phyloP scores from a whole-genome alignment of 2,888 invertebrate species.

The Papilio demoleus region DNA sequence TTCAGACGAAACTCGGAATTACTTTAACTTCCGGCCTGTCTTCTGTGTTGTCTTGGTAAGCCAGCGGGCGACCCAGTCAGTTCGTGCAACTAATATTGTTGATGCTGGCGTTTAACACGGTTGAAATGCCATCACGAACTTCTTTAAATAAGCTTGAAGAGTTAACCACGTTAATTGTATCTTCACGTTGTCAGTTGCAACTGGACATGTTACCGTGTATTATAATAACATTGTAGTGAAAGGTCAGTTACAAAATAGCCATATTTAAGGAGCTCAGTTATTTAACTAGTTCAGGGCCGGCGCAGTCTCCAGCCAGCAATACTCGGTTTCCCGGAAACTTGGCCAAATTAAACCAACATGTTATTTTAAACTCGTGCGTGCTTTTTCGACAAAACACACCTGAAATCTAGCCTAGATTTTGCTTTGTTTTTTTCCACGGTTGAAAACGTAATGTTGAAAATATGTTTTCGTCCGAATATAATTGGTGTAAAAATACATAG shows the following conservation, averaged over 20 bases:
- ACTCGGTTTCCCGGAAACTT: constrained; percentile 61
- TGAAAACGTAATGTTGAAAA: not conserved
- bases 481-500: not conserved
- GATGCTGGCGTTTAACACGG: too few relatives aligned
- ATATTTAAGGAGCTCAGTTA: constrained; percentile 53
- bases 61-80: too few relatives aligned
- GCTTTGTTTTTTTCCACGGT: constrained; percentile 11
- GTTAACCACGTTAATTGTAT: too few relatives aligned
- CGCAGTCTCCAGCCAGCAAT: constrained; percentile 51
- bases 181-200: too few relatives aligned
- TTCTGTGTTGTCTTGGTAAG: too few relatives aligned
- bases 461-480: not conserved
- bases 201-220: not conserved
- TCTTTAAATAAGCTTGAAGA: too few relatives aligned
- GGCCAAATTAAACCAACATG: constrained; percentile 43
- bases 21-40: too few relatives aligned
- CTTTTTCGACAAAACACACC: constrained; percentile 46
- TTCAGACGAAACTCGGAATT: too few relatives aligned
- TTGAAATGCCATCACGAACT: too few relatives aligned
- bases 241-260: constrained; percentile 50
- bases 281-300: constrained; percentile 77
- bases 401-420: constrained; percentile 21
- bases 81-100: too few relatives aligned
- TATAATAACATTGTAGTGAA: constrained; percentile 36
- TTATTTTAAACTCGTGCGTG: constrained; percentile 37